A percentile compares a stretch with the other conserved stretches of the same genome.
Evolutionary conservation across 2,797 vertebrate genomes (phyloP).

Genomic region (Orestias chungarensis): DNA sequence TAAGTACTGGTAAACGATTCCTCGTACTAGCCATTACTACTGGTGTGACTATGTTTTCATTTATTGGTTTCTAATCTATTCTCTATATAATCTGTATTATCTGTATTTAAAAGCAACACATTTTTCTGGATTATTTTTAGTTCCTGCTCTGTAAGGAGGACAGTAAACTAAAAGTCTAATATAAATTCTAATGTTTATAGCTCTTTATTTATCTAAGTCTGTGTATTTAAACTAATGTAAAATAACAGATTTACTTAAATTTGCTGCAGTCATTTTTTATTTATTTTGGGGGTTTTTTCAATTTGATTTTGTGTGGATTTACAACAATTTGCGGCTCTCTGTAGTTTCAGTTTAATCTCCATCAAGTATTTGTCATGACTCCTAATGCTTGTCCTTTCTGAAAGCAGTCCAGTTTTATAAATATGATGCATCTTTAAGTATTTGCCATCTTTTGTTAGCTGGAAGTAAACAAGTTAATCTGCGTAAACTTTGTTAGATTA

Average conservation of each 20-base stretch:
- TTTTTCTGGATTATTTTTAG: background rate
- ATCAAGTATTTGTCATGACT: background rate
- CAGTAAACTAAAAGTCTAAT: background rate
- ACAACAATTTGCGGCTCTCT: background rate
- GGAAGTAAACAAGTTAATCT: constrained; percentile 1
- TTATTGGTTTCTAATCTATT: background rate
- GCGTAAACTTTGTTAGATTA: background rate
- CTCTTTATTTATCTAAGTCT: background rate
- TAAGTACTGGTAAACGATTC: background rate
- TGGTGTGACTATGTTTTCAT: background rate
- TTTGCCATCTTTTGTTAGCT: background rate
- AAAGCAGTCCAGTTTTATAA: background rate
- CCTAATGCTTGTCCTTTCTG: background rate
- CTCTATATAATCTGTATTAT: background rate
- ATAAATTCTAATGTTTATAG: background rate
- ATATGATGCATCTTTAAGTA: background rate
- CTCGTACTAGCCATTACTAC: background rate
- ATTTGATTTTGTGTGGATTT: background rate
- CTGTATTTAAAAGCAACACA: background rate
- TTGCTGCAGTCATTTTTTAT: background rate
- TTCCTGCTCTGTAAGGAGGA: background rate
- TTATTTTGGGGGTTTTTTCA: background rate
- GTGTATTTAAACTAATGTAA: background rate
- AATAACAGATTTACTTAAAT: background rate
- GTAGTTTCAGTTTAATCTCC: background rate